Evolutionary conservation across 2,797 vertebrate species (phyloP).

Genomic region (Petrocephalus sullivani): DNA sequence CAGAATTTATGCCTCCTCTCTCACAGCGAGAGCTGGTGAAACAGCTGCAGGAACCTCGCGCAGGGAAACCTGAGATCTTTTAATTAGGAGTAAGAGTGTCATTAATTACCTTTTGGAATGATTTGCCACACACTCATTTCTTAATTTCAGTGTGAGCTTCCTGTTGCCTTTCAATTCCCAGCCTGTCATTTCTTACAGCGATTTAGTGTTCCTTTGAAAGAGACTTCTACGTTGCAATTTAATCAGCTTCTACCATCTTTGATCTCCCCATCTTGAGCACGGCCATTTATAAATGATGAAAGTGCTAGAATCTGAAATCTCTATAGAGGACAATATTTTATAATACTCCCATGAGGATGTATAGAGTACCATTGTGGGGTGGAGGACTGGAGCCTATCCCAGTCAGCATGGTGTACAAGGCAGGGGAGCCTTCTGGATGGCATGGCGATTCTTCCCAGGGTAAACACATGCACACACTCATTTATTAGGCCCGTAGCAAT

Average conservation of each 20-base stretch:
- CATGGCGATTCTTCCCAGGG: neutral
- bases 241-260: conserved; percentile 50
- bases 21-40: conserved; percentile 54
- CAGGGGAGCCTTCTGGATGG: neutral
- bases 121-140: conserved; percentile 48
- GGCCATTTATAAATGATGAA: conserved; percentile 48
- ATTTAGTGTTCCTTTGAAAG: conserved; percentile 46
- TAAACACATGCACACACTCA: neutral
- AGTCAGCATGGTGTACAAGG: neutral
- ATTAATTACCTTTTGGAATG: conserved; percentile 74
- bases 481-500: neutral
- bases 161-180: conserved; percentile 38
- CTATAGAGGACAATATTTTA: conserved; percentile 14
- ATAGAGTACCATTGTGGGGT: neutral
- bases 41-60: conserved; percentile 82
- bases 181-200: conserved; percentile 40
- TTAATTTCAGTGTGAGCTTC: conserved; percentile 49
- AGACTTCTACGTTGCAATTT: conserved; percentile 22
- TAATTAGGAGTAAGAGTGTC: conserved; percentile 86
- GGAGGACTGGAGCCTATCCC: neutral
- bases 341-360: neutral
- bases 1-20: conserved; percentile 81
- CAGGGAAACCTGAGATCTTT: conserved; percentile 85
- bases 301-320: conserved; percentile 34
- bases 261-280: conserved; percentile 49